Base-by-base conservation (phyloP, 2,888 invertebrate species). In the Cephalotes varians region DNA sequence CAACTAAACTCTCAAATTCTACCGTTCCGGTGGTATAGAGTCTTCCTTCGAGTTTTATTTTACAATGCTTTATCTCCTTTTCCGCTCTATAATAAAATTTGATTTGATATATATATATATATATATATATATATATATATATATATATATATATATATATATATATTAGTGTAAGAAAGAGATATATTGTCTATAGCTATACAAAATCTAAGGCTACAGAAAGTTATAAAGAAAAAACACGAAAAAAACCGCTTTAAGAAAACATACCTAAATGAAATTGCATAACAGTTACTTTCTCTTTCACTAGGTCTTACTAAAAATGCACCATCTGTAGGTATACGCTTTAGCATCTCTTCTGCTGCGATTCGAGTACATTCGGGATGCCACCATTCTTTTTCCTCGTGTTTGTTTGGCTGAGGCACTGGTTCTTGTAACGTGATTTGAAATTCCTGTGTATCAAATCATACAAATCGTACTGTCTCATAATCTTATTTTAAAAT, bases 1-100 rank as follows among this genome's bases (percentile, higher is more conserved):
- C 98, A 0, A 99, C 98, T n/a, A 99, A 95, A 92, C 98, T 99
- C 95, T 99, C 99, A 95, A 99, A 99, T 93, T 98, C 97, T 47
- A 98, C 97, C 0, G 97, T 97, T 47, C 99, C 98, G 85, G 99
- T 98, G 0, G 97, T 97, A 94, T 98, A 99, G 18, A 99, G 95
- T 0, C 99, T 96, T 0, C 99, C 99, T 93, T 99, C 99, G 71
- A 98, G 96, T 94, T 98, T 98, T 85, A 99, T 98, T 71, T 99
- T 96, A 94, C 99, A 99, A 94, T 99, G 99, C 94, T 99, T 99
- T 87, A 99, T 99, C 94, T 98, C 98, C 74, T 97, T 98, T 91
- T 98, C 98, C 2, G 98, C 98, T 92, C 98, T 98, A 86, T 74
- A 31, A 37, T 49, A 44, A 47, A 71, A 18, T 65, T 60, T 40